Conservation (phyloP, 2,888 invertebrate genomes). For the Cerceris rybyensis region DNA sequence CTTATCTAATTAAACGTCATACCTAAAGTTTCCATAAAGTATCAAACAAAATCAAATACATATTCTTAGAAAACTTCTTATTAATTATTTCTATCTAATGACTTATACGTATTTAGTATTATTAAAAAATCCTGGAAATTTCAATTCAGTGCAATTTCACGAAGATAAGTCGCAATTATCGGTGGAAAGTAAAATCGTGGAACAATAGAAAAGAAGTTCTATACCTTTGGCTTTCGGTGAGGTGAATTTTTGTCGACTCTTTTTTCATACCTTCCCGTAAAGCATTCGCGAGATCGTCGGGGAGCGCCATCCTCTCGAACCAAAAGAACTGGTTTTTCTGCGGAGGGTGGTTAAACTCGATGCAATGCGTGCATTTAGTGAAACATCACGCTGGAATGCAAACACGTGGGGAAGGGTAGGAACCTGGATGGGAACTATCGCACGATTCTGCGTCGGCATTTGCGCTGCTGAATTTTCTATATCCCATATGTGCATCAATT, state of each 20-base stretch:
- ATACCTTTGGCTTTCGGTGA: constrained; percentile 48
- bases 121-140: too few species aligned
- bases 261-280: constrained; percentile 55
- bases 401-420: constrained; percentile 64
- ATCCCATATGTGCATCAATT: neutral
- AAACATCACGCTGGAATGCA: constrained; percentile 70
- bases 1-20: too few species aligned
- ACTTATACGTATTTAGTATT: too few species aligned
- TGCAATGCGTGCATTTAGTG: constrained; percentile 75
- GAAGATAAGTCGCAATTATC: constrained; percentile 14
- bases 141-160: neutral
- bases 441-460: constrained; percentile 32
- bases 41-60: too few species aligned
- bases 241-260: constrained; percentile 48
- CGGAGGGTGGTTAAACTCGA: constrained; percentile 74
- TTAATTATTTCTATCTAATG: too few species aligned
- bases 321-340: constrained; percentile 74
- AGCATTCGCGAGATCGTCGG: constrained; percentile 36
- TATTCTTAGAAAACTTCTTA: too few species aligned
- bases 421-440: constrained; percentile 49
- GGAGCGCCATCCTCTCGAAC: constrained; percentile 46
- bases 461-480: constrained; percentile 35
- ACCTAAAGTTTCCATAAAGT: too few species aligned
- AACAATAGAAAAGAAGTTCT: constrained; percentile 18
- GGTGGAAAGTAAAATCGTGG: constrained; percentile 4